phyloP scores from a whole-genome alignment of 2,797 vertebrate genomes.

The Poecilia wingei region DNA sequence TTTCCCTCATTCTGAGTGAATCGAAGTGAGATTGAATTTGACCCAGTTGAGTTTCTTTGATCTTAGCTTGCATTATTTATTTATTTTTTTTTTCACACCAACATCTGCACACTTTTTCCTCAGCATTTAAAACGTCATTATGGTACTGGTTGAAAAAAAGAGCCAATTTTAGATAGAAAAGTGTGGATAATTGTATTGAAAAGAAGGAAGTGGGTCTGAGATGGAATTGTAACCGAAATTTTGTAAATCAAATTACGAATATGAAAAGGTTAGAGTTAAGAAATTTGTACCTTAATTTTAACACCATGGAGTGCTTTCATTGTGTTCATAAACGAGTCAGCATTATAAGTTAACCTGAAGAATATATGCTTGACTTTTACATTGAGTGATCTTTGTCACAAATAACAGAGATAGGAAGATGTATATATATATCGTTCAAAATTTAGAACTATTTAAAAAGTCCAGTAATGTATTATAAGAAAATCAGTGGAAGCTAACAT shows the following conservation, averaged over 20 bases:
- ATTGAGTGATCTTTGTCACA: not conserved
- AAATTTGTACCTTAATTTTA: not conserved
- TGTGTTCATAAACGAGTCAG: not conserved
- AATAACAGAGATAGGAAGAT: not conserved
- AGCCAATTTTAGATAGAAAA: not conserved
- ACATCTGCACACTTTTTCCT: slow-evolving; percentile 29
- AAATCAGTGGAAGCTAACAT: not conserved
- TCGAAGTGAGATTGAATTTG: slow-evolving; percentile 48
- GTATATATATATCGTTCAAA: not conserved
- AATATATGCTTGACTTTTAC: not conserved
- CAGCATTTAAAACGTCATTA: slow-evolving; percentile 31
- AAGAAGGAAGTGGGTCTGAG: not conserved
- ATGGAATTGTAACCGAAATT: not conserved
- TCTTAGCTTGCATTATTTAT: slow-evolving; percentile 25
- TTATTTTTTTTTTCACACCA: slow-evolving; percentile 8
- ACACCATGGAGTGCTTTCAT: not conserved
- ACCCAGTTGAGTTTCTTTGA: slow-evolving; percentile 58
- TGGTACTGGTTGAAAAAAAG: not conserved
- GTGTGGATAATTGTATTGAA: not conserved
- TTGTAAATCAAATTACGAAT: not conserved
- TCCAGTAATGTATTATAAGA: not conserved
- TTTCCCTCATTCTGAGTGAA: slow-evolving; percentile 28
- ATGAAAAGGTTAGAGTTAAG: not conserved
- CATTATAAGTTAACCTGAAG: not conserved
- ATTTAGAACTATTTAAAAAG: not conserved